Base-by-base conservation (phyloP, 2,888 invertebrate genomes). In the Keiferia lycopersicella region DNA sequence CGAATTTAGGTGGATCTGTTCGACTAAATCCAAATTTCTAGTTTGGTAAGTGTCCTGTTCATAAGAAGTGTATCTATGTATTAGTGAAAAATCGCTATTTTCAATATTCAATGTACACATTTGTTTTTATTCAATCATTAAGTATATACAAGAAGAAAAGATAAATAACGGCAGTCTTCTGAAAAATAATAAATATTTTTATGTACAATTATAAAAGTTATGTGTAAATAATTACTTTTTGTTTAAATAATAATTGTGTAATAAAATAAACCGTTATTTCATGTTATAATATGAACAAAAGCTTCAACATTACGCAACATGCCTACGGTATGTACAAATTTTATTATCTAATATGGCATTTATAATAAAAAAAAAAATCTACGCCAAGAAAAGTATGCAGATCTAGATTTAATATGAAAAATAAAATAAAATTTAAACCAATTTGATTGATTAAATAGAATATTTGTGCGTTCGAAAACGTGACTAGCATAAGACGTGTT, bases 401-500 rank as follows among this genome's bases (percentile, higher is more conserved):
- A 57, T 62, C 66, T 58, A 50, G 58, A 50, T 67, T 61, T 20
- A 65, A 50, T 56, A 63, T 57, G 53, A 65, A 67, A 70, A 62
- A 66, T 63, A 61, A 62, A 64, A 77, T 72, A 66, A 69, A 72
- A 75, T 74, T 73, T 56, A 68, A 65, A 60, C 65, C 60, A 66
- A 51, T 63, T 56, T 26, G 60, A 56, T 66, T 60, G 68, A 67
- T 75, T 73, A 77, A 77, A 82, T 79, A 82, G 80, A 84, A 80
- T 80, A 83, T 83, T 88, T 89, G 90, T 89, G 90, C 91, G 89
- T 86, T 87, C 81, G 82, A 82, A 74, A 87, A 84, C 81, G 78
- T 91, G 91, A 91, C 91, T 91, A 91, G 91, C 89, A 91, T 91
- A 84, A 88, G 88, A 87, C 79, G 85, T 88, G 87, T 88, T 91